A percentile compares a stretch with the other conserved stretches of the same genome.
Conservation (phyloP, 2,888 invertebrate genomes). For the Xanthia icteritia region DNA sequence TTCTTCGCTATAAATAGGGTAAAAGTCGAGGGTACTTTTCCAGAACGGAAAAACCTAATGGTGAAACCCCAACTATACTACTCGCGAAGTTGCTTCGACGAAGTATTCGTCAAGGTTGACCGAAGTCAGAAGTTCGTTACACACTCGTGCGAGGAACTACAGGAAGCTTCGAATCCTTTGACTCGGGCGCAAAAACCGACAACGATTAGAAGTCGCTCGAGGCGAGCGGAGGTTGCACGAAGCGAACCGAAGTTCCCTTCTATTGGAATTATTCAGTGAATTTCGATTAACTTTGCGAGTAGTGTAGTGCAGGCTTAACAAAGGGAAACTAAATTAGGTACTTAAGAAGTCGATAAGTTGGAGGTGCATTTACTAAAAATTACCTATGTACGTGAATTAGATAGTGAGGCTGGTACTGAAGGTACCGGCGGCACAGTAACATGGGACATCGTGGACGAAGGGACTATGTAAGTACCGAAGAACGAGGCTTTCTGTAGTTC, state of each 20-base stretch:
- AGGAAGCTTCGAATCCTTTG: too few relatives aligned
- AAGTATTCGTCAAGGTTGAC: too few relatives aligned
- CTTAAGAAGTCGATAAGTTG: neutral
- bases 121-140: too few relatives aligned
- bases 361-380: neutral
- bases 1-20: neutral
- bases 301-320: neutral
- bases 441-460: neutral
- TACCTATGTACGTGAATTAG: neutral
- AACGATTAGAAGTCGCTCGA: too few relatives aligned
- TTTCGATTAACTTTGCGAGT: too few relatives aligned
- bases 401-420: neutral
- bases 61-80: neutral
- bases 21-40: neutral
- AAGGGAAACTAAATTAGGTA: neutral
- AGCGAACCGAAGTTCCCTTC: too few relatives aligned
- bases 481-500: neutral
- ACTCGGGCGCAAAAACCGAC: too few relatives aligned
- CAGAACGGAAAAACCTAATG: conserved; percentile 17
- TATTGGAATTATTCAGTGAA: too few relatives aligned
- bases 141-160: too few relatives aligned
- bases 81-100: too few relatives aligned
- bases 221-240: too few relatives aligned
- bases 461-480: neutral
- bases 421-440: too few relatives aligned